These are phyloP conservation scores for Passer montanus DNA, from an alignment of 2,113 vertebrate species.

Conservation along the genomic window DNA sequence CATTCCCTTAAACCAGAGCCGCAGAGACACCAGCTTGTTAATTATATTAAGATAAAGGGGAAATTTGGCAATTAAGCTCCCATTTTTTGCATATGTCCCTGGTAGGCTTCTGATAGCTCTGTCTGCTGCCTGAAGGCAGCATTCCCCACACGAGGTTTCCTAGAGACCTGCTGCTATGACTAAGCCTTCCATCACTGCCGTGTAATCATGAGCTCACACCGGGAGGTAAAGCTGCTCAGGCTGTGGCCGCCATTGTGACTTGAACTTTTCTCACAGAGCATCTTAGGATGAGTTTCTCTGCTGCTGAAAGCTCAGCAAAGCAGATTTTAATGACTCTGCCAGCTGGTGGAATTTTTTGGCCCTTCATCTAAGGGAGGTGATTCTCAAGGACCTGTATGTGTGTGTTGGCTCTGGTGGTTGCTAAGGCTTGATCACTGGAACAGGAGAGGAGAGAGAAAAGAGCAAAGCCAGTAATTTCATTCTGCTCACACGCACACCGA, in stretches of 20 bases:
- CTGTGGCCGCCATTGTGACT: constrained; percentile 18
- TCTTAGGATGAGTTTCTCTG: neutral
- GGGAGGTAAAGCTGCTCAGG: constrained; percentile 43
- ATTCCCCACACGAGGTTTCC: constrained; percentile 23
- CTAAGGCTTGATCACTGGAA: neutral
- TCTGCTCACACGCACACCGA: neutral
- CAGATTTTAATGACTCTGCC: neutral
- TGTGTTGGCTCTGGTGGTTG: neutral
- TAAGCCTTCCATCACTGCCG: neutral
- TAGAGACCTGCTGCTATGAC: constrained; percentile 26
- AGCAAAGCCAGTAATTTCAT: neutral
- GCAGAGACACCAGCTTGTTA: constrained; percentile 21
- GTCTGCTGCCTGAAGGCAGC: constrained; percentile 30
- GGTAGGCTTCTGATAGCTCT: neutral
- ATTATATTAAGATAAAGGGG: constrained; percentile 43
- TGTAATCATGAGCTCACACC: neutral
- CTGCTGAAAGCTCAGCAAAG: neutral
- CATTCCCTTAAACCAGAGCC: neutral
- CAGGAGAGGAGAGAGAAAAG: neutral
- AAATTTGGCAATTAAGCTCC: constrained; percentile 40
- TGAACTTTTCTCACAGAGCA: neutral
- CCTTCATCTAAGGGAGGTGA: neutral
- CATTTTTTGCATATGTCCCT: neutral
- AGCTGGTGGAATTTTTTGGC: neutral
- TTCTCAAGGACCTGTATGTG: neutral